Conservation (phyloP, 2,888 invertebrate species). For the Thecocarcelia acutangulata region DNA sequence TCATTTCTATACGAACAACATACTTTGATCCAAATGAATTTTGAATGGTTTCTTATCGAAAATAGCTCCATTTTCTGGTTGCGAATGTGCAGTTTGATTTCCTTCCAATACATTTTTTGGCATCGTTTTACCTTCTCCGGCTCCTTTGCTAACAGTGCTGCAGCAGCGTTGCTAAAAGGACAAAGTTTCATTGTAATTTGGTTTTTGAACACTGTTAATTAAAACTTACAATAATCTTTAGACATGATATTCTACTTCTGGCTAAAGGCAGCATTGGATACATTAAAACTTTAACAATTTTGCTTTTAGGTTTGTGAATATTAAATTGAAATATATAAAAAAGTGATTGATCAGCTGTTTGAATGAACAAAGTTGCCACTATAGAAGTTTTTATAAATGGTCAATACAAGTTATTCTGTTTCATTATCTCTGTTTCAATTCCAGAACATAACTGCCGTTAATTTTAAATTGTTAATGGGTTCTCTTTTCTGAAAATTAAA, state of each 20-base stretch:
- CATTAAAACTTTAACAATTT: no score
- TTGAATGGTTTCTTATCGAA: constrained; percentile 96
- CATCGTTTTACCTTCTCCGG: constrained; percentile 81
- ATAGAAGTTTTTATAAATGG: no score
- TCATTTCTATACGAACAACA: constrained; percentile 40
- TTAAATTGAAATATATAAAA: no score
- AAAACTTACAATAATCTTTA: constrained; percentile 35
- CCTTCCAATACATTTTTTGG: constrained; percentile 86
- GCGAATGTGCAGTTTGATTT: constrained; percentile 84
- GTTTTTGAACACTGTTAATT: neutral
- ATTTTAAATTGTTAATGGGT: no score
- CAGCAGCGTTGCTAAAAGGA: constrained; percentile 65
- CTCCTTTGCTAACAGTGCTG: constrained; percentile 35
- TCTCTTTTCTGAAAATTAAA: no score
- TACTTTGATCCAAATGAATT: constrained; percentile 86
- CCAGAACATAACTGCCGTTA: no score
- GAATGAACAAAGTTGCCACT: no score
- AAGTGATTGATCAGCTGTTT: no score
- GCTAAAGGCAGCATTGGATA: constrained; percentile 27
- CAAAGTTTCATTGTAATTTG: neutral
- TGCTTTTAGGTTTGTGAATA: no score
- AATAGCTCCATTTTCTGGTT: constrained; percentile 87
- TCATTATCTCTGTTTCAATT: no score
- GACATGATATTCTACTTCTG: constrained; percentile 8
- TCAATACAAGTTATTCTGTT: no score